A percentile compares a stretch with the other conserved stretches of the same genome.
These are phyloP conservation scores for Sparidentex hasta DNA, from an alignment of 2,797 vertebrate genomes.

Conservation along the genomic window DNA sequence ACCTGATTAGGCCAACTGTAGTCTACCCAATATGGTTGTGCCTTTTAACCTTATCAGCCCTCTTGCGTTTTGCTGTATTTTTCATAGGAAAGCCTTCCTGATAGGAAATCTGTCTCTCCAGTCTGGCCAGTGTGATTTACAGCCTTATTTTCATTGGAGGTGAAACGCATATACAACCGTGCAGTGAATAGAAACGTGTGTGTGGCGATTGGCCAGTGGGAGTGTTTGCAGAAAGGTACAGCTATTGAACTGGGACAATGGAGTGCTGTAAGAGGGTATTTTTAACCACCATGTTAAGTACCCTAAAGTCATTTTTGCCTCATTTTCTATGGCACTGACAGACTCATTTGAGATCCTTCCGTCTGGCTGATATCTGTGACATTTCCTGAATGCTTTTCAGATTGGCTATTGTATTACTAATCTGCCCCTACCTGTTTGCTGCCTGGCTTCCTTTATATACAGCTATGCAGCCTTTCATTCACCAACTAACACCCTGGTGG, in stretches of 20 bases:
- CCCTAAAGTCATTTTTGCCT: constrained; percentile 43
- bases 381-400: constrained; percentile 59
- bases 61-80: constrained; percentile 36
- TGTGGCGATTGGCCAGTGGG: constrained; percentile 18
- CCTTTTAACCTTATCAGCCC: constrained; percentile 51
- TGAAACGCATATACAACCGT: constrained; percentile 48
- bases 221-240: constrained; percentile 35
- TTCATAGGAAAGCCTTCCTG: constrained; percentile 49
- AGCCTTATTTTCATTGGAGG: constrained; percentile 65
- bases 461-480: constrained; percentile 29
- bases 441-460: constrained; percentile 41
- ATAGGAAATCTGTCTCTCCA: constrained; percentile 50
- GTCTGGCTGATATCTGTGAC: constrained; percentile 51
- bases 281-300: constrained; percentile 63
- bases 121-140: constrained; percentile 36
- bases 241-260: constrained; percentile 70
- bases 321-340: constrained; percentile 35
- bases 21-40: constrained; percentile 24
- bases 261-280: constrained; percentile 63
- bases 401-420: constrained; percentile 57
- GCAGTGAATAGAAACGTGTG: constrained; percentile 37
- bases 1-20: not conserved
- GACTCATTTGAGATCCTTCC: constrained; percentile 36
- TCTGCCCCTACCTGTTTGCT: constrained; percentile 49
- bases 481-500: constrained; percentile 42